Evolutionary conservation across 2,113 vertebrate species (phyloP).

Genomic region (Oryzias woworae): DNA sequence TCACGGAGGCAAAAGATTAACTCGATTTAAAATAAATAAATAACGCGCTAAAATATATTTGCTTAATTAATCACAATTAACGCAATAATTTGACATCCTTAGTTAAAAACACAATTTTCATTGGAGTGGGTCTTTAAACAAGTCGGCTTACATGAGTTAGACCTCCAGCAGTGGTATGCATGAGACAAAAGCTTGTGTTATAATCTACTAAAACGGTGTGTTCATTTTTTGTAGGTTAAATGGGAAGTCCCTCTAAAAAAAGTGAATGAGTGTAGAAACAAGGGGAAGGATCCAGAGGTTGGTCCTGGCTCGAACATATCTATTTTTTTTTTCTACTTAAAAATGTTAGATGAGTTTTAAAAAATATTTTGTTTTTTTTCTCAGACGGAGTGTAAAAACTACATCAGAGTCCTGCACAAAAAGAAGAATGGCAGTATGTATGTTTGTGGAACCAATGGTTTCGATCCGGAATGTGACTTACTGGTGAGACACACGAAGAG

Average conservation of each 20-base stretch:
- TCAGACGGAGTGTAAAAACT: constrained; percentile 80
- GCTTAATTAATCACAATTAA: too few species aligned
- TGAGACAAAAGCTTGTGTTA: too few species aligned
- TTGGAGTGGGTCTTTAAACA: too few species aligned
- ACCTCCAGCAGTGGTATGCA: too few species aligned
- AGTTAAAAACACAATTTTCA: too few species aligned
- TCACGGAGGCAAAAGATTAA: too few species aligned
- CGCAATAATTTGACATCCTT: too few species aligned
- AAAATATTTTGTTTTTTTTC: constrained; percentile 17
- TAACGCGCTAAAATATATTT: too few species aligned
- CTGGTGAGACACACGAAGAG: constrained; percentile 69
- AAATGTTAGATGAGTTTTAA: not conserved
- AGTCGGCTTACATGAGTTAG: too few species aligned
- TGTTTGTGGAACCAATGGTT: constrained; percentile 82
- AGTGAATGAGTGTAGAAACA: constrained; percentile 57
- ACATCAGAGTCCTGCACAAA: constrained; percentile 76
- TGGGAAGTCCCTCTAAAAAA: constrained; percentile 68
- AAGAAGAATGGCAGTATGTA: constrained; percentile 68
- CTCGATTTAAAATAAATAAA: too few species aligned
- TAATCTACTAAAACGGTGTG: not conserved
- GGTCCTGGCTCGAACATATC: constrained; percentile 2
- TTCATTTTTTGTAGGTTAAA: constrained; percentile 58
- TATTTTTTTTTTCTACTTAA: not conserved
- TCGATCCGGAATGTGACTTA: constrained; percentile 75
- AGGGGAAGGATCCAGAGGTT: constrained; percentile 76